Evolutionary conservation across 2,888 invertebrate species (phyloP), one percentile per base, ranked within the genome.

Genomic region (Lutraria lutraria): DNA sequence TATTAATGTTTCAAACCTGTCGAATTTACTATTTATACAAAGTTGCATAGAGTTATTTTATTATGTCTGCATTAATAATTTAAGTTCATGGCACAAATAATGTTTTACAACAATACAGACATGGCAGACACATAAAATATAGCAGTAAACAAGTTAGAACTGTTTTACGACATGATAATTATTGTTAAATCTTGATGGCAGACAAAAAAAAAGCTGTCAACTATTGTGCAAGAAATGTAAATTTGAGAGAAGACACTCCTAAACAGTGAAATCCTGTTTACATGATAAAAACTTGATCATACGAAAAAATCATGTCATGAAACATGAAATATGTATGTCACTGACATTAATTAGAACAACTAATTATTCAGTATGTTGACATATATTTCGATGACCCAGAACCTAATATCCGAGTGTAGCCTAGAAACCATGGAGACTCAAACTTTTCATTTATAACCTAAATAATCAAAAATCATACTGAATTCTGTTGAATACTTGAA

Each of bases 91-190:
- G 25, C 63, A 68, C 63, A 68, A 25, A n/a, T 68, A 21, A 68
- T 68, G 63, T 25, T 68, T 68, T 68, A 68, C 63, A 68, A 68
- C 63, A 13, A 68, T n/a, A 68, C n/a, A 68, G 13, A 68, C 63
- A 68, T n/a, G n/a, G 25, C 25, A 68, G 12, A 68, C 63, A 68
- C 25, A 68, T 25, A 68, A 68, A 43, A 43, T 43, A 43, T 43
- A 43, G 4, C 8, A 43, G 43, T 43, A 43, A 43, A 43, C 43
- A 43, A 43, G 43, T 43, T 43, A 43, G n/a, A 68, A 68, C 63
- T 68, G 63, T 25, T 68, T 68, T 68, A 68, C 12, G 63, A 68
- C 63, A 68, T 68, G 63, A 68, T 68, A 0, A 25, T 68, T 68
- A n/a, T 0, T 25, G 63, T 25, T 10, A 13, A 68, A 68, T 68